Percentiles rank a stretch among this genome's conserved stretches.
Conservation (phyloP, 2,797 vertebrate genomes). For the Myotis daubentonii region DNA sequence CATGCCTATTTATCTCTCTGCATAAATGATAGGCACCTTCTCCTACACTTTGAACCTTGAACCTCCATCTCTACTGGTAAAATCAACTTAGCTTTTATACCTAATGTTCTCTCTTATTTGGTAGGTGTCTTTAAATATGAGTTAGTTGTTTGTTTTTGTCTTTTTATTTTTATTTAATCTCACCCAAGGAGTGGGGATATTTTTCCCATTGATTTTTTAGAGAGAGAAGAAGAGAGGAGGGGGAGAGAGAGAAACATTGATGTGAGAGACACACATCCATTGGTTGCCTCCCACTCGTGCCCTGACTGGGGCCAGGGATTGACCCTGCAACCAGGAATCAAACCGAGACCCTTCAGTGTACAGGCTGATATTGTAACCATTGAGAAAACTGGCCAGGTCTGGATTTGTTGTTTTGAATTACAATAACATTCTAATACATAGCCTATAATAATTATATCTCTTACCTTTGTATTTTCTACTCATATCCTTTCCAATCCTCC, state of each 20-base stretch:
- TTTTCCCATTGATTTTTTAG: too few species aligned
- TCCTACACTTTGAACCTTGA: background rate
- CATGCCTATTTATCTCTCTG: background rate
- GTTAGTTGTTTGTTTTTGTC: background rate
- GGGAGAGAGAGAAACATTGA: too few species aligned
- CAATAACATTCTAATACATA: background rate
- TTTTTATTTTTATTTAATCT: too few species aligned
- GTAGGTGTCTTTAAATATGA: slow-evolving; percentile 14
- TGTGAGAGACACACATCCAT: too few species aligned
- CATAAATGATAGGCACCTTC: background rate
- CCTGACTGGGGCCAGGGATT: too few species aligned
- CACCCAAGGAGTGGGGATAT: too few species aligned
- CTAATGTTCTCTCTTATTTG: background rate
- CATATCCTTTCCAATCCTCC: background rate
- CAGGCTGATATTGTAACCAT: too few species aligned
- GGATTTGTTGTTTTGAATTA: slow-evolving; percentile 47
- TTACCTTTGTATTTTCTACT: background rate
- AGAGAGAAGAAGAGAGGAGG: too few species aligned
- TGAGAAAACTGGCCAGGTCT: too few species aligned
- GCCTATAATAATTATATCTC: background rate
- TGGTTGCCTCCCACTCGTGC: too few species aligned
- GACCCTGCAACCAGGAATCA: too few species aligned
- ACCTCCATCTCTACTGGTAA: background rate
- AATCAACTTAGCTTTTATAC: slow-evolving; percentile 39
- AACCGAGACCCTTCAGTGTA: too few species aligned